Evolutionary conservation across 2,113 vertebrate genomes (phyloP).

Genomic region (Scolopax mira): DNA sequence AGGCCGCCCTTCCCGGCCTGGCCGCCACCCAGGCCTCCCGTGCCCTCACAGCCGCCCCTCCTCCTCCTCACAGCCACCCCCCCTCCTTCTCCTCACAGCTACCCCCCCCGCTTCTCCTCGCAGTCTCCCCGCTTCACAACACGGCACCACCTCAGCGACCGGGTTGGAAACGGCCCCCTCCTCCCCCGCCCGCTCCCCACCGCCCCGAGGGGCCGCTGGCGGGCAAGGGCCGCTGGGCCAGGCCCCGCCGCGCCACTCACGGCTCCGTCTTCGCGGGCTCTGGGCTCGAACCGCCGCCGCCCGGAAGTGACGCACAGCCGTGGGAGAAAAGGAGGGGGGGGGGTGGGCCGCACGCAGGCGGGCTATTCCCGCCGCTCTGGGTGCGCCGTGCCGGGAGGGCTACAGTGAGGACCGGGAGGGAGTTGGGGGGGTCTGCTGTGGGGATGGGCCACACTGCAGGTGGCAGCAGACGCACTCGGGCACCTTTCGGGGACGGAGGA

Average conservation of each 20-base stretch:
- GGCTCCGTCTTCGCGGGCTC: background rate
- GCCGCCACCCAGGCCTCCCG: background rate
- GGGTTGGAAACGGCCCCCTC: background rate
- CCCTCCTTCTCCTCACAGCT: too few relatives aligned
- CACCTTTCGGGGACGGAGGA: fast-evolving
- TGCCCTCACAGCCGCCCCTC: background rate
- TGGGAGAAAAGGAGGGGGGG: fast-evolving
- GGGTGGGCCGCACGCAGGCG: too few relatives aligned
- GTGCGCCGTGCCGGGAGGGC: background rate
- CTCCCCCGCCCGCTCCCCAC: background rate
- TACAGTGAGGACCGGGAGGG: too few relatives aligned
- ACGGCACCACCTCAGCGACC: background rate
- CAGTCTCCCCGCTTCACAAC: background rate
- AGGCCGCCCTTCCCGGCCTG: too few relatives aligned
- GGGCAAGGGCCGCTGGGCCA: too few relatives aligned
- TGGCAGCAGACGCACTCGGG: fast-evolving
- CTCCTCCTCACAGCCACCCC: too few relatives aligned
- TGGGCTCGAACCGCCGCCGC: background rate
- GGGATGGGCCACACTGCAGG: fast-evolving
- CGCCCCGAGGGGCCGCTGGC: background rate
- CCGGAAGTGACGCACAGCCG: background rate
- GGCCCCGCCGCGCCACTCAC: background rate
- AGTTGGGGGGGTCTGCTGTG: background rate
- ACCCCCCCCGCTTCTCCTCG: too few relatives aligned
- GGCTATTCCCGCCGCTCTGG: background rate